phyloP scores from a whole-genome alignment of 2,113 vertebrate species.

The Coptodon bakossiorum region DNA sequence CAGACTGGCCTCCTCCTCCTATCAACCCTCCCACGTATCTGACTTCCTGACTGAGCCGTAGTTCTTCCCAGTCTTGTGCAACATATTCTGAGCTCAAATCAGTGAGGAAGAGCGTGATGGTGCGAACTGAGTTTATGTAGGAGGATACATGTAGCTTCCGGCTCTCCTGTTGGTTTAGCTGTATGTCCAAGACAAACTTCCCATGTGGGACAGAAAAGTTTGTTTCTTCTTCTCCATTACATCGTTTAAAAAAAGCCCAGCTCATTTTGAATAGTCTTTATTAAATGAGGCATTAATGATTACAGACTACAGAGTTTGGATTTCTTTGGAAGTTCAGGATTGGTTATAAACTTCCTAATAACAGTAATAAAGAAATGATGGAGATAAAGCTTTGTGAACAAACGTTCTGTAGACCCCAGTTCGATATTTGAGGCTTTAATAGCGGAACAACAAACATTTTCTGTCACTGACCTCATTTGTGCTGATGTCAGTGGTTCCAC shows the following conservation, averaged over 20 bases:
- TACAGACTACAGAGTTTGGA: background rate
- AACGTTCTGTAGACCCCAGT: background rate
- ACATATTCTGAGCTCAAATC: background rate
- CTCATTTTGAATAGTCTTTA: background rate
- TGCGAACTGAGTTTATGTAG: background rate
- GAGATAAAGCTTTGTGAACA: background rate
- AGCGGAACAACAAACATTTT: background rate
- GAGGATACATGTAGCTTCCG: background rate
- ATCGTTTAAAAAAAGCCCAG: rapidly evolving
- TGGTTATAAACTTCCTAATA: background rate
- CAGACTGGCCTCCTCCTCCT: background rate
- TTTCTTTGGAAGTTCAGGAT: background rate
- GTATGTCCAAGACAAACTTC: background rate
- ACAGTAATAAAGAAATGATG: rapidly evolving
- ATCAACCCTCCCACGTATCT: background rate
- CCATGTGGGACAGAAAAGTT: background rate
- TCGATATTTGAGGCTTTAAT: background rate
- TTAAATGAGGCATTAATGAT: background rate
- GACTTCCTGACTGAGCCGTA: background rate
- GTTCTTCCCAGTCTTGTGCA: background rate
- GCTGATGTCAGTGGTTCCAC: background rate
- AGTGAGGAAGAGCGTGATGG: background rate
- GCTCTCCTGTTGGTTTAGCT: background rate
- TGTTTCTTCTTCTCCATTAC: background rate
- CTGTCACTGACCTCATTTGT: background rate